phyloP scores from a whole-genome alignment of 1,140 invertebrate genomes.

The Dryas iulia region DNA sequence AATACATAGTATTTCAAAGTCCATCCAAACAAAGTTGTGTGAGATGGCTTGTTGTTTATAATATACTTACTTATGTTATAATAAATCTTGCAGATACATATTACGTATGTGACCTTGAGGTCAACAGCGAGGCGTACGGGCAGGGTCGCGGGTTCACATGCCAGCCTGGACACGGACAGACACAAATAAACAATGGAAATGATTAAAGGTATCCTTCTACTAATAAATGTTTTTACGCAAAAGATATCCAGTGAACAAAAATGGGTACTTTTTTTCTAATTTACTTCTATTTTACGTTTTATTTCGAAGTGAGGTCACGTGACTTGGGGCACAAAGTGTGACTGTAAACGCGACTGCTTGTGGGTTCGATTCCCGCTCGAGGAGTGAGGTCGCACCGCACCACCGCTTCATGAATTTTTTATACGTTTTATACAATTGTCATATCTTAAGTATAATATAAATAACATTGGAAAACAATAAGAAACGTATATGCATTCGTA shows the following conservation, averaged over 20 bases:
- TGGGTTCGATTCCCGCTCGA: no score
- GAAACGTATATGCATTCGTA: no score
- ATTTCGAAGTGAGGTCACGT: no score
- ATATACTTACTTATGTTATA: neutral
- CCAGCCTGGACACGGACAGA: slow-evolving; percentile 11
- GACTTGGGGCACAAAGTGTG: no score
- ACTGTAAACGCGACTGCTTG: no score
- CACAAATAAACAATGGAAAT: slow-evolving; percentile 27
- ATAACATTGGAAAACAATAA: no score
- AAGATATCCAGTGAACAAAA: neutral
- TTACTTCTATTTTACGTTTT: neutral
- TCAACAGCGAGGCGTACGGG: neutral
- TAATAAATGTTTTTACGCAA: neutral
- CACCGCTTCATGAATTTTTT: no score
- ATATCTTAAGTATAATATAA: no score
- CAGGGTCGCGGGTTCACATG: slow-evolving; percentile 4
- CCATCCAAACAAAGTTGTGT: no score
- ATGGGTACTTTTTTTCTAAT: neutral
- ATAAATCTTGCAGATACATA: neutral
- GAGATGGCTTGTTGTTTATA: neutral
- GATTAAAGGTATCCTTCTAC: slow-evolving; percentile 10
- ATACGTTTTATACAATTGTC: no score
- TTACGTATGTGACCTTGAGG: slow-evolving; percentile 19
- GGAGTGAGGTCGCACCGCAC: no score
- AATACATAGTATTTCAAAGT: no score